phyloP scores from a whole-genome alignment of 30 jellyfish, hydroid and myxozoan genomes.

The Aurelia sp. region DNA sequence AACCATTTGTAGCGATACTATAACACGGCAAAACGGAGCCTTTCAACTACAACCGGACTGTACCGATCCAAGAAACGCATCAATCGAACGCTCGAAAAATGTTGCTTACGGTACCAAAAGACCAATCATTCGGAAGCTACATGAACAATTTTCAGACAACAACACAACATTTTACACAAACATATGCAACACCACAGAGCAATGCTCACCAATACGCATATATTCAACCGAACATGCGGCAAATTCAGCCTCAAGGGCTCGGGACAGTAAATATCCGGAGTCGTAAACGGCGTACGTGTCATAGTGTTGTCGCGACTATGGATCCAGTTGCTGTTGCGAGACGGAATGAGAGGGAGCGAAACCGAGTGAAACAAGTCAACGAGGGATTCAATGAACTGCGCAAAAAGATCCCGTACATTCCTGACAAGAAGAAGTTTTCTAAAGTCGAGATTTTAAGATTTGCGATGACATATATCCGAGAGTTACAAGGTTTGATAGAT shows the following conservation, averaged over 20 bases:
- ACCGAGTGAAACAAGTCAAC: constrained; percentile 93
- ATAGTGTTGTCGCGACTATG: constrained; percentile 94
- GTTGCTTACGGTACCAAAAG: constrained; percentile 41
- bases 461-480: constrained; percentile 89
- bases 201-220: constrained; percentile 13
- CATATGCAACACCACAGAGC: constrained; percentile 9
- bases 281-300: constrained; percentile 79
- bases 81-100: background rate
- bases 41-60: too few relatives aligned
- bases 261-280: constrained; percentile 50
- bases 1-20: too few relatives aligned
- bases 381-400: constrained; percentile 92
- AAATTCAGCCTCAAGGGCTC: constrained; percentile 24
- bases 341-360: constrained; percentile 94
- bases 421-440: constrained; percentile 89
- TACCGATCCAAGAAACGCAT: background rate
- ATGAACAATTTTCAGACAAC: constrained; percentile 14
- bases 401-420: constrained; percentile 85
- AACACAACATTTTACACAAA: constrained; percentile 16
- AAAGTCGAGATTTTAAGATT: constrained; percentile 91
- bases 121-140: background rate
- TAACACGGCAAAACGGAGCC: too few relatives aligned
- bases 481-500: constrained; percentile 75
- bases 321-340: constrained; percentile 99
- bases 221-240: constrained; percentile 36